Evolutionary conservation across 2,888 invertebrate species (phyloP).

Genomic region (Pteria penguin): DNA sequence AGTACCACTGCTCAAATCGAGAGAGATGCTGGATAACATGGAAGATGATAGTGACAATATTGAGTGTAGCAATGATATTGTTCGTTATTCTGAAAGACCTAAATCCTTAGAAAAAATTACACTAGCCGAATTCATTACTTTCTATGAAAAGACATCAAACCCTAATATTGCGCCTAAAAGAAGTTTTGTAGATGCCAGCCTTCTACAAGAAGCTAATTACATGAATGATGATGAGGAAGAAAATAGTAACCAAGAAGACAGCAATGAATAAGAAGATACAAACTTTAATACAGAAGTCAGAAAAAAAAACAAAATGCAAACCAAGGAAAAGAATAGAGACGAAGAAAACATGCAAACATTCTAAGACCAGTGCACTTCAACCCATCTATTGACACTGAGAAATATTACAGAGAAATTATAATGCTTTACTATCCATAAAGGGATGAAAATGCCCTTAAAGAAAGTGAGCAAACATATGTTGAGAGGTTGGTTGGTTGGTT

Average conservation of each 20-base stretch:
- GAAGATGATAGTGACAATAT: slow-evolving; percentile 34
- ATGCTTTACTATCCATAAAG: slow-evolving; percentile 68
- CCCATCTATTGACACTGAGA: slow-evolving; percentile 50
- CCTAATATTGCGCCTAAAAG: background rate
- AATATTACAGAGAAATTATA: slow-evolving; percentile 42
- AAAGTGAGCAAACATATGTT: slow-evolving; percentile 24
- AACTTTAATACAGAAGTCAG: too few species aligned
- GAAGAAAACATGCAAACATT: background rate
- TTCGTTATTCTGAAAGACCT: slow-evolving; percentile 31
- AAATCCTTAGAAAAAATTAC: slow-evolving; percentile 1
- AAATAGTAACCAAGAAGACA: slow-evolving; percentile 1
- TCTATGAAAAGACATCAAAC: slow-evolving; percentile 2
- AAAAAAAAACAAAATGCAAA: too few species aligned
- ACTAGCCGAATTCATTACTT: slow-evolving; percentile 33
- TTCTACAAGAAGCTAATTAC: slow-evolving; percentile 17
- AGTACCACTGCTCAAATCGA: slow-evolving; percentile 27
- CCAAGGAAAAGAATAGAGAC: background rate
- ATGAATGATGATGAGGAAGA: slow-evolving; percentile 13
- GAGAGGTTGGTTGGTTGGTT: too few species aligned
- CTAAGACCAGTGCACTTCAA: slow-evolving; percentile 47
- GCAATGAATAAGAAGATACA: too few species aligned
- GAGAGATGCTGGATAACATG: slow-evolving; percentile 17
- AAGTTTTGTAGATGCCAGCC: background rate
- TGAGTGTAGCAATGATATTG: slow-evolving; percentile 30
- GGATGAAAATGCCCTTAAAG: slow-evolving; percentile 53